Evolutionary conservation across 2,113 vertebrate genomes (phyloP).

Genomic region (Lagopus muta): DNA sequence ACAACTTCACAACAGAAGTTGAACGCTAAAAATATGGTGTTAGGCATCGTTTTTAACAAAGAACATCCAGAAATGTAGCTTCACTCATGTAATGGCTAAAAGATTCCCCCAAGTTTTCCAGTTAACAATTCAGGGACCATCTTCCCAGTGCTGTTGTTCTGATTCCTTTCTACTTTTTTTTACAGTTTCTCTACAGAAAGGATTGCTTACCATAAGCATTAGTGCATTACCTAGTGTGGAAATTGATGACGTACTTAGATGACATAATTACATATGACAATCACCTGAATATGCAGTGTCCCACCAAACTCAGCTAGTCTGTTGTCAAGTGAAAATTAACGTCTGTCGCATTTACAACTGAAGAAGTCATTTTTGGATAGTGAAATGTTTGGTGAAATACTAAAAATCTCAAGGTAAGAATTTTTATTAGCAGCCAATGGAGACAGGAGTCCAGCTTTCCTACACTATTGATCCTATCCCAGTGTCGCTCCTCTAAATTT

Average conservation of each 20-base stretch:
- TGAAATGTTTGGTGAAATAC: background rate
- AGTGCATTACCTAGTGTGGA: background rate
- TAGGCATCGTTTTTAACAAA: background rate
- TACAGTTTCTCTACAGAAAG: background rate
- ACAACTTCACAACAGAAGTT: background rate
- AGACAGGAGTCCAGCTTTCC: background rate
- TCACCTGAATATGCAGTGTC: background rate
- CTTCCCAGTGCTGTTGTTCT: background rate
- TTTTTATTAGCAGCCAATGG: background rate
- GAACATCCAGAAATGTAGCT: background rate
- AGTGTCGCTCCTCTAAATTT: background rate
- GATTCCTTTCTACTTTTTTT: background rate
- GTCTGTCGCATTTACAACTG: background rate
- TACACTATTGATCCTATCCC: background rate
- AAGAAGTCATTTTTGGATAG: background rate
- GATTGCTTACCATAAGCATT: background rate
- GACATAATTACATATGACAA: background rate
- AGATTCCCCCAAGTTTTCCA: background rate
- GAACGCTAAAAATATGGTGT: background rate
- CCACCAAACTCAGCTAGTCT: background rate
- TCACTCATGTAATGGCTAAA: background rate
- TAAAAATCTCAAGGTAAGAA: background rate
- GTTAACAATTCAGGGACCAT: background rate
- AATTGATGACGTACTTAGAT: fast-evolving
- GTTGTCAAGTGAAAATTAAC: background rate